Conservation (phyloP, 2,888 invertebrate genomes). For the Fissipunctia ypsillon region DNA sequence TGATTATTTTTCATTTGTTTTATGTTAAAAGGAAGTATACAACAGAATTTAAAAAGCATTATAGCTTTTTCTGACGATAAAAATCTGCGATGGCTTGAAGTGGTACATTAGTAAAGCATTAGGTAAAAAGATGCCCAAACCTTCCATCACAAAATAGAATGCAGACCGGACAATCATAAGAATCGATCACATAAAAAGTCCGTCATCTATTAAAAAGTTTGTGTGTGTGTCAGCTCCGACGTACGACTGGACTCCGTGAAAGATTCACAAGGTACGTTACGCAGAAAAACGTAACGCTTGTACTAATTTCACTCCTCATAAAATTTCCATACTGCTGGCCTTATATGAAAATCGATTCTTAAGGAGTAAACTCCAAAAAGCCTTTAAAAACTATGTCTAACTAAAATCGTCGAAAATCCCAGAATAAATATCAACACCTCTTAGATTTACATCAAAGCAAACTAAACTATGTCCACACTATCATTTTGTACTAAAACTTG, state of each 20-base stretch:
- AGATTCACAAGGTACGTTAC: too few relatives aligned
- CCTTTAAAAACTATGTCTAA: not conserved
- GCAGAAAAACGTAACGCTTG: too few relatives aligned
- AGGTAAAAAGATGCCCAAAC: not conserved
- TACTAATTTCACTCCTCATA: too few relatives aligned
- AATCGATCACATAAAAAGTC: not conserved
- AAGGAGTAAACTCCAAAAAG: too few relatives aligned
- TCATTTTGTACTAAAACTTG: constrained; percentile 39
- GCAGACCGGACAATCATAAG: too few relatives aligned
- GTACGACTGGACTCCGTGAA: too few relatives aligned
- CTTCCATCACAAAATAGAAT: not conserved
- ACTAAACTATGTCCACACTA: constrained; percentile 17
- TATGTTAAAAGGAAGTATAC: not conserved
- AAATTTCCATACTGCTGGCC: too few relatives aligned
- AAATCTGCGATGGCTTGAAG: not conserved
- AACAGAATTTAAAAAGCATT: not conserved
- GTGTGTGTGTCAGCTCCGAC: too few relatives aligned
- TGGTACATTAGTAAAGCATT: not conserved
- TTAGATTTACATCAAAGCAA: constrained; percentile 21
- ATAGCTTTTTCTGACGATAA: too few relatives aligned
- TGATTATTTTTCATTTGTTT: not conserved
- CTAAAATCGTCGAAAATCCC: not conserved
- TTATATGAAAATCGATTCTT: too few relatives aligned
- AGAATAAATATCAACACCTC: not conserved
- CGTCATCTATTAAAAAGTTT: not conserved